These are phyloP conservation scores for Oncorhynchus keta DNA, from an alignment of 2,113 vertebrate species.

Conservation along the genomic window DNA sequence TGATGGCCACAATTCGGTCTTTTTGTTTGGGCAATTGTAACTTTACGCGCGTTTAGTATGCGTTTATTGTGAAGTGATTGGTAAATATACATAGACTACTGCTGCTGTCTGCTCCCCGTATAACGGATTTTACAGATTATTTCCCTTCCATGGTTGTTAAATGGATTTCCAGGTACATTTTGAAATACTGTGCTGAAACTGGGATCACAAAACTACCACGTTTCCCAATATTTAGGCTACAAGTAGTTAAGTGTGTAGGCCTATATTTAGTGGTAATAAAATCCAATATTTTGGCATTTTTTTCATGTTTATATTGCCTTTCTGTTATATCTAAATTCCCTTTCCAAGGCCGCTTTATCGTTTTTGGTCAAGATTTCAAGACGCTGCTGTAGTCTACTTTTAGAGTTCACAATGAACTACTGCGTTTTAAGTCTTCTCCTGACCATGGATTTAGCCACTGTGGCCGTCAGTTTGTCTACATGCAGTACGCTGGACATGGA, in stretches of 20 bases:
- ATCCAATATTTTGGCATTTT: not conserved
- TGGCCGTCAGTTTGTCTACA: slow-evolving; percentile 89
- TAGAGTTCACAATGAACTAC: slow-evolving; percentile 83
- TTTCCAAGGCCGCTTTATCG: not conserved
- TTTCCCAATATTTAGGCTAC: not conserved
- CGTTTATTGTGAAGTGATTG: slow-evolving; percentile 10
- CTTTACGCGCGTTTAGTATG: slow-evolving; percentile 29
- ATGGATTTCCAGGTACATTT: slow-evolving; percentile 54
- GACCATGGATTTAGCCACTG: slow-evolving; percentile 83
- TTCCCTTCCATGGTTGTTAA: slow-evolving; percentile 23
- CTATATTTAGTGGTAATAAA: not conserved
- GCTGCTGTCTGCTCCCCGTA: slow-evolving; percentile 1
- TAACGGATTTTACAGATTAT: slow-evolving; percentile 38
- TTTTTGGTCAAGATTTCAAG: slow-evolving; percentile 16
- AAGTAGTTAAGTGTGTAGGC: slow-evolving; percentile 17
- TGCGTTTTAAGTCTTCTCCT: slow-evolving; percentile 84
- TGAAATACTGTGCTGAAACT: slow-evolving; percentile 23
- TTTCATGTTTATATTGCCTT: slow-evolving; percentile 16
- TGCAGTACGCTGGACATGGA: slow-evolving; percentile 97
- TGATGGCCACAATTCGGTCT: slow-evolving; percentile 16
- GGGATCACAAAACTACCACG: not conserved
- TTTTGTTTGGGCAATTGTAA: slow-evolving; percentile 9
- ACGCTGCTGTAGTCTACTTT: not conserved
- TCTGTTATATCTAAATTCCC: slow-evolving; percentile 13
- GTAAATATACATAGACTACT: slow-evolving; percentile 16